A percentile compares a stretch with the other conserved stretches of the same genome.
Evolutionary conservation across 2,888 invertebrate species (phyloP).

Genomic region (Andrena flavipes): DNA sequence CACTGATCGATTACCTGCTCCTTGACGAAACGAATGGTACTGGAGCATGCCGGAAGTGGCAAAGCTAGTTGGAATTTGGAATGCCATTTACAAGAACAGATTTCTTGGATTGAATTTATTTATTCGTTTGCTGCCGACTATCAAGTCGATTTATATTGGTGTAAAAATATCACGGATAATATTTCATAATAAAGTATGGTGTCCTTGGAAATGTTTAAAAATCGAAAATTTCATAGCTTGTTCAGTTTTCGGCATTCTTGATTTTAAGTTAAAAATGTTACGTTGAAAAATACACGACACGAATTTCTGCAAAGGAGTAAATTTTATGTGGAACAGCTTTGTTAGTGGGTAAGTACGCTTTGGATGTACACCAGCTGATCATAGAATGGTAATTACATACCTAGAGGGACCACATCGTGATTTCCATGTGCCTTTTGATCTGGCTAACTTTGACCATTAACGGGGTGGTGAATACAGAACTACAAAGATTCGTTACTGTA

Average conservation of each 20-base stretch:
- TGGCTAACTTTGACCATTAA: conserved; percentile 57
- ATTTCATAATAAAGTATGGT: too few species aligned
- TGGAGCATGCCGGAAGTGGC: neutral
- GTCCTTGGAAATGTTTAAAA: too few species aligned
- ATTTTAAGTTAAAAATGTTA: too few species aligned
- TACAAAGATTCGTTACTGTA: conserved; percentile 53
- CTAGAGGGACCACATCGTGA: conserved; percentile 33
- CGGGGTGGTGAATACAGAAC: conserved; percentile 37
- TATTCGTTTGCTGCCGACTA: too few species aligned
- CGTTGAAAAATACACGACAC: too few species aligned
- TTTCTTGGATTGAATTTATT: too few species aligned
- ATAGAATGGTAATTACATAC: conserved; percentile 30
- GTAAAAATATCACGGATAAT: too few species aligned
- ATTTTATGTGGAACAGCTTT: too few species aligned
- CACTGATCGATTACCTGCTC: neutral
- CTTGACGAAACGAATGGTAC: neutral
- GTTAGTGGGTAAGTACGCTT: neutral
- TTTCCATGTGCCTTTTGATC: conserved; percentile 47
- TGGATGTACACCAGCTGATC: neutral
- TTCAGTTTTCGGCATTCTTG: too few species aligned
- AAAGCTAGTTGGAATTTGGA: neutral
- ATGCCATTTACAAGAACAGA: neutral
- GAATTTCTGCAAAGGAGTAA: neutral
- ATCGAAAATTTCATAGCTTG: too few species aligned
- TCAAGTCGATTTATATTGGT: too few species aligned